These are phyloP conservation scores for Cheirogaleus medius DNA, from an alignment of 2,113 vertebrate species.

Conservation along the genomic window DNA sequence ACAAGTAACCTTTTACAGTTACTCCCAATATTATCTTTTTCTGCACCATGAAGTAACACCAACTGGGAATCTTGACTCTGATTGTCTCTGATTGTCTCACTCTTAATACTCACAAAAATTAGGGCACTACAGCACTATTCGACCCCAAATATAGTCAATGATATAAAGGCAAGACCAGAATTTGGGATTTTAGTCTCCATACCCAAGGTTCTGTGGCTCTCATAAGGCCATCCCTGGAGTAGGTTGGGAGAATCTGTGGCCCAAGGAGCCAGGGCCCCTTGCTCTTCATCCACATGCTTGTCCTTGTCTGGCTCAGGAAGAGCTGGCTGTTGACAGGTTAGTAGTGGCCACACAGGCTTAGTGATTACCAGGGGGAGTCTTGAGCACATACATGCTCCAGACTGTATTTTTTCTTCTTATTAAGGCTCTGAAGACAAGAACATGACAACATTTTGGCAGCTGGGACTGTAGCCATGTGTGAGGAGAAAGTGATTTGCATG, in stretches of 20 bases:
- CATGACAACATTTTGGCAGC: slow-evolving; percentile 81
- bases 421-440: slow-evolving; percentile 80
- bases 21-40: background rate
- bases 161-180: background rate
- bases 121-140: background rate
- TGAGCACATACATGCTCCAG: slow-evolving; percentile 54
- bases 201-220: background rate
- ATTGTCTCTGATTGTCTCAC: background rate
- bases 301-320: background rate
- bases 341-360: slow-evolving; percentile 11
- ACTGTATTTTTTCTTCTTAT: slow-evolving; percentile 74
- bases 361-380: slow-evolving; percentile 9
- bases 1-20: background rate
- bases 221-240: background rate
- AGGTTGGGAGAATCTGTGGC: background rate
- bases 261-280: background rate
- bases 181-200: background rate
- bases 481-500: slow-evolving; percentile 79
- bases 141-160: background rate
- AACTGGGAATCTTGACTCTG: background rate
- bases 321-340: background rate
- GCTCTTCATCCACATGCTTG: background rate
- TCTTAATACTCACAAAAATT: background rate
- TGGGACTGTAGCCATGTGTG: slow-evolving; percentile 78
- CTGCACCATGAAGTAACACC: background rate